Base-by-base conservation (phyloP, 2,113 vertebrate species). In the Bujurquina vittata region DNA sequence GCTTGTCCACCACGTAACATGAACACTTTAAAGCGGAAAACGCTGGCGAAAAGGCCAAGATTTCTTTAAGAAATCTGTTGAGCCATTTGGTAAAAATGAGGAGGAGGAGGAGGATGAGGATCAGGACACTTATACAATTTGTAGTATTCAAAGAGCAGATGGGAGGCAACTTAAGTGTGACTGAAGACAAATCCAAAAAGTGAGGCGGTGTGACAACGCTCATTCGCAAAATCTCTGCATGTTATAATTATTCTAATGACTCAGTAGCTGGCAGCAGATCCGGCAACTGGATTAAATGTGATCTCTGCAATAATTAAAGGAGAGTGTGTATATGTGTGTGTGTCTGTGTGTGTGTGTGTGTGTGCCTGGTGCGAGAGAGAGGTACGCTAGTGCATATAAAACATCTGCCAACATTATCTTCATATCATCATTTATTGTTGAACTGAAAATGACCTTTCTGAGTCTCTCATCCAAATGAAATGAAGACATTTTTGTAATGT, bases 201-300 rank as follows among this genome's bases (percentile, higher is more conserved):
- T 77, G 79, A 89, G 58, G 62, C 79, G 81, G 84, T 52, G 85
- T 85, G 84, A 86, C 83, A 88, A 76, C 65, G 55, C 80, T 80
- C 67, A 60, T 77, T 89, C 55, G 62, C 75, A 77, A 89, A 91
- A 69, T 80, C 85, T 77, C 76, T 78, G 84, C 82, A 75, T 86
- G 83, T 81, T 88, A 72, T 80, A 88, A 92, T 90, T 88, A 90
- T 83, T 55, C 57, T 85, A 87, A 91, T 89, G 84, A 88, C 67
- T 85, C 77, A 80, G 81, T 35, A 40, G 56, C 79, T 89, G 86
- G 79, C 49, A 75, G 79, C 59, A 26, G 76, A 82, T 69, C 20
- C 33, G 20, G 63, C 62, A 59, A 79, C 61, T 81, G 76, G 76
- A 81, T 81, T 80, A 85, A 84, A 79, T 85, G 77, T 83, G 80